Evolutionary conservation across 64 coral and sea anemone species (phyloP), one percentile per base, ranked within the genome.

Genomic region (Montipora cactus): DNA sequence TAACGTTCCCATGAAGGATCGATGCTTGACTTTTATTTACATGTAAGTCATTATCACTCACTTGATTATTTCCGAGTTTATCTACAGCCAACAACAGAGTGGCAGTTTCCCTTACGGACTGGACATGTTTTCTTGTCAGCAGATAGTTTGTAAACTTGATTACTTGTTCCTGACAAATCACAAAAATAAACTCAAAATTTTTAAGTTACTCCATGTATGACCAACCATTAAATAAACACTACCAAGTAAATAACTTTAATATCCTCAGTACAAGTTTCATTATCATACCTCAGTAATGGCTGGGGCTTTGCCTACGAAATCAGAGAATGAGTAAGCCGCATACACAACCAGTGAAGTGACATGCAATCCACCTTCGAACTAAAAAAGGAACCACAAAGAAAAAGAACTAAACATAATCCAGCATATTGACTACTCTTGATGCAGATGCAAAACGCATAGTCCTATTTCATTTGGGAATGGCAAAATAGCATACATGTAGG

Each of bases 121-220:
- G 98, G 5, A 86, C 89, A 87, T 99, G 95, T 84, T 94, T 99
- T 52, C 98, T 94, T 74, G 98, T 89, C 5, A 99, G 67, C 0
- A 99, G 59, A 82, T 99, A 99, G 92, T 94, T 99, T 6, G 95
- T 81, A 94, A 99, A 99, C 74, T 99, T 99, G 50, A 94, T 78
- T 0, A 94, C 92, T 96, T 99, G 98, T 44, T 99, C 98, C 95
- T 99, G 16, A 18, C 93, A 92, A n/a, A 62, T 58, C 86, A 59
- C 10, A 46, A 8, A 25, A 15, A 59, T n/a, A 45, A 76, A 80
- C 58, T 19, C 2, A 72, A n/a, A 79, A 12, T 46, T 46, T 20
- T 37, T 37, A 37, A 37, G 37, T 37, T 37, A 37, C 37, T 37
- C 37, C 37, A 37, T 37, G 37, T 2, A 37, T 37, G 37, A 37